These are phyloP conservation scores for Rotaria socialis DNA, from an alignment of 2,888 invertebrate genomes.

Conservation along the genomic window DNA sequence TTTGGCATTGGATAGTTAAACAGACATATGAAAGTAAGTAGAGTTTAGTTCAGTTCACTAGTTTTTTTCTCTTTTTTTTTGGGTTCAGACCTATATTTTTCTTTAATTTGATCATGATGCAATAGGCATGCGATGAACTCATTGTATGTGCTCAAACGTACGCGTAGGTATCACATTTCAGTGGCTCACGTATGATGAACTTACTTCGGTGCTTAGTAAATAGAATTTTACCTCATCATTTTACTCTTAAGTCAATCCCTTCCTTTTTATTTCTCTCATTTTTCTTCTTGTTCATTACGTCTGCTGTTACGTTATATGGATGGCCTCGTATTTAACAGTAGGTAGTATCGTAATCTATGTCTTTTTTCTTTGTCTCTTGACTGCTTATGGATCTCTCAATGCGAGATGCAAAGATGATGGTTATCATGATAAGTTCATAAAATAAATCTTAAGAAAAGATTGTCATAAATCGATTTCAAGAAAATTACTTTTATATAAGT, in stretches of 20 bases:
- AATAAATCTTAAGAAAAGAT: neutral
- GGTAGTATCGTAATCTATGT: neutral
- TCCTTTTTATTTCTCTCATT: neutral
- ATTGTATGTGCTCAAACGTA: neutral
- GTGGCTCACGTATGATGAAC: neutral
- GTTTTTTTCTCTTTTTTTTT: neutral
- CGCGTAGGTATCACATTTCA: slow-evolving; percentile 5
- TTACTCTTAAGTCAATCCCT: slow-evolving; percentile 16
- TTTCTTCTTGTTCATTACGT: neutral
- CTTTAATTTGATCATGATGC: neutral
- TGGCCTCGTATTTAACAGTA: neutral
- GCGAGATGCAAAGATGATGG: neutral
- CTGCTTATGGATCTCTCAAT: neutral
- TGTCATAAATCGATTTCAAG: neutral
- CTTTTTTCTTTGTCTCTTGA: neutral
- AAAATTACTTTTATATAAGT: neutral
- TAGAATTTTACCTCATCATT: slow-evolving; percentile 11
- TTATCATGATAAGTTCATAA: neutral
- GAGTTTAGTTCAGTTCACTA: neutral
- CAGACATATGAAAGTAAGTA: slow-evolving; percentile 33
- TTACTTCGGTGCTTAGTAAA: neutral
- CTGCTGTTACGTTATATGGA: neutral
- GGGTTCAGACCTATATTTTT: neutral
- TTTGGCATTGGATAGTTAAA: slow-evolving; percentile 36
- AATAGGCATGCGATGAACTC: neutral